Evolutionary conservation across 1,140 invertebrate genomes (phyloP).

Genomic region (Aethina tumida): DNA sequence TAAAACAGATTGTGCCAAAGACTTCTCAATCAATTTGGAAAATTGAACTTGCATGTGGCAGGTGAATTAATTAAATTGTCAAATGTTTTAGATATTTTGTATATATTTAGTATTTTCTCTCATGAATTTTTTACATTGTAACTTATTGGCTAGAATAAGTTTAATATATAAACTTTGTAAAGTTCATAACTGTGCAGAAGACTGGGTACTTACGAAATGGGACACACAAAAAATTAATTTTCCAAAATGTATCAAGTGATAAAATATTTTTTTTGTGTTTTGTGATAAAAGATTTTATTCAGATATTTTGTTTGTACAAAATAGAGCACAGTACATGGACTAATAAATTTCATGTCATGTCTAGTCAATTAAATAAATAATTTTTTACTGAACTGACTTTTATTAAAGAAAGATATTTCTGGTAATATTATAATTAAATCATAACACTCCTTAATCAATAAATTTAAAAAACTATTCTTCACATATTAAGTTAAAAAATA

Average conservation of each 20-base stretch:
- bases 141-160: constrained; percentile 8
- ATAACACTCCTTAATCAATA: too few relatives aligned
- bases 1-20: too few relatives aligned
- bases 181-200: constrained; percentile 15
- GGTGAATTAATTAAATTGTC: too few relatives aligned
- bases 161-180: constrained; percentile 4
- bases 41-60: too few relatives aligned
- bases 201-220: constrained; percentile 21
- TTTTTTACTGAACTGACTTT: constrained; percentile 4
- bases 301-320: constrained; percentile 13
- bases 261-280: constrained; percentile 9
- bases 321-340: constrained; percentile 11
- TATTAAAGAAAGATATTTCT: too few relatives aligned
- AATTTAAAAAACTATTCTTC: too few relatives aligned
- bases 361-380: constrained; percentile 13
- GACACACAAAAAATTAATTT: constrained; percentile 12
- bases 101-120: constrained; percentile 8
- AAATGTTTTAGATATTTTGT: too few relatives aligned
- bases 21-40: too few relatives aligned
- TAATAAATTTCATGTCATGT: constrained; percentile 8
- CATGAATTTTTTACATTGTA: constrained; percentile 11
- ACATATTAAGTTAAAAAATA: too few relatives aligned
- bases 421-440: too few relatives aligned
- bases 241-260: constrained; percentile 16
- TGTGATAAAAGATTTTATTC: constrained; percentile 7